Conservation (phyloP, 2,113 vertebrate genomes). For the human (Homo sapiens) region DNA sequence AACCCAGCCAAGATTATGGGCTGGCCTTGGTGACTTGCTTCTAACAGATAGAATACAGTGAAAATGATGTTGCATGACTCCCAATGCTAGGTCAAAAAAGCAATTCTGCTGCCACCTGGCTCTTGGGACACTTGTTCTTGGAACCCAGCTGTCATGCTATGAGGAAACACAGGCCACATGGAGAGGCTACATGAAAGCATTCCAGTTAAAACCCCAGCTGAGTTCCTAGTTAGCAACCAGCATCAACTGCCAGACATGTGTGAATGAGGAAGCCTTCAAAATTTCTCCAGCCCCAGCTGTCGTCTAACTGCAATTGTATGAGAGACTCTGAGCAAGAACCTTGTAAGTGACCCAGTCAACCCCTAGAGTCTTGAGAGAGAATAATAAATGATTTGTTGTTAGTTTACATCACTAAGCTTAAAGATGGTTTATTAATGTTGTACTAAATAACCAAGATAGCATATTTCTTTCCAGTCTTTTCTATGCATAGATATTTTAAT, state of each 20-base stretch:
- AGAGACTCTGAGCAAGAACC: constrained; percentile 1
- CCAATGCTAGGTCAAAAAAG: background rate
- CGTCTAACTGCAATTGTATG: constrained; percentile 3
- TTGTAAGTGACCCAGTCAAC: background rate
- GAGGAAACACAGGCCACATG: constrained; percentile 38
- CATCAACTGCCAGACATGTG: constrained; percentile 31
- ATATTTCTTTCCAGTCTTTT: background rate
- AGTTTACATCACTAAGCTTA: background rate
- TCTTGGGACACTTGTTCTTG: constrained; percentile 23
- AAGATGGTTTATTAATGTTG: background rate
- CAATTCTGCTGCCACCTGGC: constrained; percentile 15
- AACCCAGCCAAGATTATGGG: background rate
- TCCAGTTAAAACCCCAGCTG: constrained; percentile 14
- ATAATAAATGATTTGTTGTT: background rate
- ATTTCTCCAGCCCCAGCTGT: background rate
- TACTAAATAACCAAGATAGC: background rate
- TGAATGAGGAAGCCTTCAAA: background rate
- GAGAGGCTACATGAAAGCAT: constrained; percentile 37
- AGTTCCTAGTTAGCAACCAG: constrained; percentile 1
- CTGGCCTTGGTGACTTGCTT: background rate
- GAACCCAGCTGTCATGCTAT: constrained; percentile 15
- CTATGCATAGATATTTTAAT: background rate
- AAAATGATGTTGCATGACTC: background rate
- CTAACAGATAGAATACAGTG: background rate
- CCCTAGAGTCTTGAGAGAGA: background rate